Percentiles rank a stretch among this genome's conserved stretches.
phyloP scores from a whole-genome alignment of 2,797 vertebrate genomes.

The Trachops cirrhosus region DNA sequence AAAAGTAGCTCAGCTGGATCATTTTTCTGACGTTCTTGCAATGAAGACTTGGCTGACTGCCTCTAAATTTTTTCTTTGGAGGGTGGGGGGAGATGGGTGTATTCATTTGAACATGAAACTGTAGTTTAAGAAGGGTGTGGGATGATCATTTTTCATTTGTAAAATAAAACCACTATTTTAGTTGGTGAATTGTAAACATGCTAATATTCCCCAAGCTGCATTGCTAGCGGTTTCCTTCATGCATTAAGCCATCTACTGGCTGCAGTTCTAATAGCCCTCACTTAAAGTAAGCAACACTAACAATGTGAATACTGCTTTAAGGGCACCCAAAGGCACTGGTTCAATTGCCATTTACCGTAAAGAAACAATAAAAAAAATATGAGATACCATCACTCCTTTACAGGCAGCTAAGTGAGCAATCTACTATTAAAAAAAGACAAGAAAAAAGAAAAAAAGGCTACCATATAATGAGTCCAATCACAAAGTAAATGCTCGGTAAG shows the following conservation, averaged over 20 bases:
- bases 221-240: slow-evolving; percentile 47
- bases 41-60: not conserved
- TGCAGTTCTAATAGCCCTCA: slow-evolving; percentile 62
- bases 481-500: not conserved
- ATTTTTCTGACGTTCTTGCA: not conserved
- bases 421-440: not conserved
- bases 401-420: not conserved
- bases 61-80: not conserved
- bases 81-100: not conserved
- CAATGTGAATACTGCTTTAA: slow-evolving; percentile 2
- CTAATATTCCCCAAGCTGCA: not conserved
- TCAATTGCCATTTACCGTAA: not conserved
- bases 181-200: slow-evolving; percentile 10
- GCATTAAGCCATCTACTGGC: slow-evolving; percentile 44
- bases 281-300: slow-evolving; percentile 2
- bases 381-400: not conserved
- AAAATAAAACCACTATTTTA: slow-evolving; percentile 36
- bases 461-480: not conserved
- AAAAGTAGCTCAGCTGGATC: slow-evolving; percentile 39
- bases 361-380: slow-evolving; percentile 18
- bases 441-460: not conserved
- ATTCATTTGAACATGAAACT: not conserved
- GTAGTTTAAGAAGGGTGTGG: slow-evolving; percentile 17
- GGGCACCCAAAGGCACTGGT: not conserved
- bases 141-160: slow-evolving; percentile 29